Conservation (phyloP, 2,113 vertebrate genomes). For the Actinemys pallida region DNA sequence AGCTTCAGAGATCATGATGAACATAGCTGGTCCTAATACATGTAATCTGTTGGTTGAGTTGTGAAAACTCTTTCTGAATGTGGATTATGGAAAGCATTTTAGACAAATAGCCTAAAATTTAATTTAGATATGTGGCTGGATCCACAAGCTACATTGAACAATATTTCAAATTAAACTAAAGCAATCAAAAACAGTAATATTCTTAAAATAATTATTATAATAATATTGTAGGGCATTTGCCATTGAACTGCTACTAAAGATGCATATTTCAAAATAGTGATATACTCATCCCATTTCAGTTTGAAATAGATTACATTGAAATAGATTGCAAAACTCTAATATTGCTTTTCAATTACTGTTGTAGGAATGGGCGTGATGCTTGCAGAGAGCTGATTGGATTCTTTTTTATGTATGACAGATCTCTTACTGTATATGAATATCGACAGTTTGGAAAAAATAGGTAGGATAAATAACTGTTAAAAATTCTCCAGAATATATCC, state of each 20-base stretch:
- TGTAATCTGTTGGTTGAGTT: background rate
- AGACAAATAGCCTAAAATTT: background rate
- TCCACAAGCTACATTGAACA: background rate
- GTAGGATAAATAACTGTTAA: slow-evolving; percentile 51
- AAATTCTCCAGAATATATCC: background rate
- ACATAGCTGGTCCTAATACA: background rate
- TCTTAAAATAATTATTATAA: background rate
- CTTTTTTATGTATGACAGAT: slow-evolving; percentile 83
- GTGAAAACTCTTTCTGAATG: background rate
- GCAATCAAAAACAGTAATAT: background rate
- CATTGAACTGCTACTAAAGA: background rate
- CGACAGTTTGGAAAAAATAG: slow-evolving; percentile 88
- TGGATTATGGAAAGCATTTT: background rate
- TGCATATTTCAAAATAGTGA: background rate
- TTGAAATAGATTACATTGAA: background rate
- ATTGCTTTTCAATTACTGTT: slow-evolving; percentile 25
- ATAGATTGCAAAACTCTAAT: slow-evolving; percentile 13
- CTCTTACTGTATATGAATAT: slow-evolving; percentile 86
- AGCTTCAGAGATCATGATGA: background rate
- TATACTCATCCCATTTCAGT: background rate
- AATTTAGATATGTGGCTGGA: background rate
- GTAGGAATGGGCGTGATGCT: slow-evolving; percentile 84
- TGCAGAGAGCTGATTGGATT: slow-evolving; percentile 86
- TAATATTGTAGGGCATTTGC: background rate
- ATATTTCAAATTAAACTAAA: background rate